Evolutionary conservation across 1,140 invertebrate genomes (phyloP).

Genomic region (Helicoverpa armigera): DNA sequence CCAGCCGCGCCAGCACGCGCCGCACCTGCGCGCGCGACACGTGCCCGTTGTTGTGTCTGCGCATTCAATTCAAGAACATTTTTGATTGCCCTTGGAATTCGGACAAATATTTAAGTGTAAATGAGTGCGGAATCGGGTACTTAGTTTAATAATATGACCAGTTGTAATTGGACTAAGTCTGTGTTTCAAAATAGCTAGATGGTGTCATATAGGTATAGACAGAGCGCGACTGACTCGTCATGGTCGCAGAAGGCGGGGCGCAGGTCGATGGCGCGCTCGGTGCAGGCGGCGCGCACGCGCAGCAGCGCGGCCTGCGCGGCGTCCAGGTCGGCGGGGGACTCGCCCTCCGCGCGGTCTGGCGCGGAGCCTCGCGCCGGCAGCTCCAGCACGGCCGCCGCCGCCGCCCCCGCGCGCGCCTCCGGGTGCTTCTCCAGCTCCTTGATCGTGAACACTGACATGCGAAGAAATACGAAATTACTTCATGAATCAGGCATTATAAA

Average conservation of each 20-base stretch:
- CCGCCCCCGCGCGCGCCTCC: constrained; percentile 84
- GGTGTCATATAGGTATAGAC: not conserved
- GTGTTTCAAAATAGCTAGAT: no score
- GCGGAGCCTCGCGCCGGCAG: constrained; percentile 66
- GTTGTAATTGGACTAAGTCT: no score
- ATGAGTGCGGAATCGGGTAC: no score
- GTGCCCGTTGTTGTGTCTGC: constrained; percentile 89
- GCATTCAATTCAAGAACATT: no score
- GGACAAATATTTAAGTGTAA: no score
- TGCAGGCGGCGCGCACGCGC: constrained; percentile 70
- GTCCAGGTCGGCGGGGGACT: constrained; percentile 56
- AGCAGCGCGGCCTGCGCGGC: constrained; percentile 65
- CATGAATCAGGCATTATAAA: no score
- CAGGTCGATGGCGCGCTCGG: constrained; percentile 84
- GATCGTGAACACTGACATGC: constrained; percentile 88
- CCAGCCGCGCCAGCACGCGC: constrained; percentile 88
- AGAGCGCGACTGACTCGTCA: constrained; percentile 86
- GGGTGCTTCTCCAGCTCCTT: constrained; percentile 90
- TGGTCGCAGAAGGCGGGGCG: constrained; percentile 89
- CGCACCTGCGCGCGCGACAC: constrained; percentile 89
- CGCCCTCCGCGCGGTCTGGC: constrained; percentile 58
- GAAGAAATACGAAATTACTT: not conserved
- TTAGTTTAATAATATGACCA: no score
- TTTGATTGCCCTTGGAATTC: no score
- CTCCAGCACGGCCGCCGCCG: constrained; percentile 64